A percentile compares a stretch with the other conserved stretches of the same genome.
These are phyloP conservation scores for Pygocentrus nattereri DNA, from an alignment of 2,797 vertebrate genomes.

Conservation along the genomic window DNA sequence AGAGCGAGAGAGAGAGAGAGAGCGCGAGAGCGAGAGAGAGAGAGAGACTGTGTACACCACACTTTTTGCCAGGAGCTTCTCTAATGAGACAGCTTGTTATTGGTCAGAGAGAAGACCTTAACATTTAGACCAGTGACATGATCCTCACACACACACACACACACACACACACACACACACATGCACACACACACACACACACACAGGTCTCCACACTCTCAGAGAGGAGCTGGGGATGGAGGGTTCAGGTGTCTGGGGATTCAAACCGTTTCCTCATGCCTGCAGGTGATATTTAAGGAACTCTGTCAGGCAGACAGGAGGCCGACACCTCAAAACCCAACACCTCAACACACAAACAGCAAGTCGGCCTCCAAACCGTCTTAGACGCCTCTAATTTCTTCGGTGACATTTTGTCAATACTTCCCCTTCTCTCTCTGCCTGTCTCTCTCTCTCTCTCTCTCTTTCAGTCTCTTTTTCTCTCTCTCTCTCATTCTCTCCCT, in stretches of 20 bases:
- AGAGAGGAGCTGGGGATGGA: not conserved
- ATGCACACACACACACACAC: not conserved
- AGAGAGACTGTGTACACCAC: constrained; percentile 40
- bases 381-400: constrained; percentile 77
- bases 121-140: constrained; percentile 8
- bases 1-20: constrained; percentile 15
- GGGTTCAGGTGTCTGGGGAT: constrained; percentile 32
- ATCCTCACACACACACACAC: constrained; percentile 26
- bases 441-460: constrained; percentile 1
- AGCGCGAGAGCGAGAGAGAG: constrained; percentile 27
- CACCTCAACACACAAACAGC: constrained; percentile 33
- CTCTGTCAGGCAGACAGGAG: constrained; percentile 22
- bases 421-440: not conserved
- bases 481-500: not conserved
- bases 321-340: constrained; percentile 2
- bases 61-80: constrained; percentile 30
- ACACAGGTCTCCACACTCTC: too few species aligned
- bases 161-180: constrained; percentile 39
- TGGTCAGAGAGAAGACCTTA: constrained; percentile 12
- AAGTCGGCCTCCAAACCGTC: constrained; percentile 65
- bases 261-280: constrained; percentile 44
- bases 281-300: constrained; percentile 52
- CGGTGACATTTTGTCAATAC: constrained; percentile 80
- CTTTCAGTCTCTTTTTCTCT: not conserved
- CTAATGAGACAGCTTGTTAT: constrained; percentile 33